Evolutionary conservation across 2,888 invertebrate species (phyloP).

Genomic region (Uloborus plumipes): DNA sequence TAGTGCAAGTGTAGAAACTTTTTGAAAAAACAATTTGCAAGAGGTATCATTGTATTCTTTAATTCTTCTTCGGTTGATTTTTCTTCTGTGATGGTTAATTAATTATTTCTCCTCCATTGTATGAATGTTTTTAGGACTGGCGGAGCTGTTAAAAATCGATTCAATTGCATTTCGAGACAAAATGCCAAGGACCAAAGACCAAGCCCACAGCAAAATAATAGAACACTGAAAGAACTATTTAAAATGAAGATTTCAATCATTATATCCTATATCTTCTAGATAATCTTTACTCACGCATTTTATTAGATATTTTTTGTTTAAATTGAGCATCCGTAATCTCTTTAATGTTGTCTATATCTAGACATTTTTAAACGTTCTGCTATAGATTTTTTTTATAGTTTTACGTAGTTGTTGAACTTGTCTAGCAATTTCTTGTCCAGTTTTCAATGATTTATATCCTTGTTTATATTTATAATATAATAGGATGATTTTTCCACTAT

Average conservation of each 20-base stretch:
- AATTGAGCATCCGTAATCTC: conserved; percentile 2
- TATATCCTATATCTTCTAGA: too few species aligned
- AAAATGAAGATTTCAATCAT: background rate
- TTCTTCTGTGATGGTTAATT: background rate
- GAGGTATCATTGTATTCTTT: too few species aligned
- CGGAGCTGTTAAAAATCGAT: conserved; percentile 99
- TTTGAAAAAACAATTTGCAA: too few species aligned
- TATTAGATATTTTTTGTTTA: conserved; percentile 2
- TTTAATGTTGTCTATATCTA: conserved; percentile 4
- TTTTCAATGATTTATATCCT: conserved; percentile 1
- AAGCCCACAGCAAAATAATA: too few species aligned
- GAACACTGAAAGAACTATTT: background rate
- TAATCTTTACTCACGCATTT: background rate
- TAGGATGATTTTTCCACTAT: background rate
- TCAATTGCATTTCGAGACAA: conserved; percentile 93
- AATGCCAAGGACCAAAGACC: conserved; percentile 70
- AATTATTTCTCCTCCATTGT: background rate
- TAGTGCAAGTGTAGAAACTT: too few species aligned
- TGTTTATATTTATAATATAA: conserved; percentile 2
- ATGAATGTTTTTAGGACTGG: conserved; percentile 81
- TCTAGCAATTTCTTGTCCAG: background rate
- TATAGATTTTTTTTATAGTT: background rate
- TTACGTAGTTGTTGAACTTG: conserved; percentile 2
- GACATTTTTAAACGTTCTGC: background rate
- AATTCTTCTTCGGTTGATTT: too few species aligned